phyloP scores from a whole-genome alignment of 2,113 vertebrate species.

The Beaufortia kweichowensis region DNA sequence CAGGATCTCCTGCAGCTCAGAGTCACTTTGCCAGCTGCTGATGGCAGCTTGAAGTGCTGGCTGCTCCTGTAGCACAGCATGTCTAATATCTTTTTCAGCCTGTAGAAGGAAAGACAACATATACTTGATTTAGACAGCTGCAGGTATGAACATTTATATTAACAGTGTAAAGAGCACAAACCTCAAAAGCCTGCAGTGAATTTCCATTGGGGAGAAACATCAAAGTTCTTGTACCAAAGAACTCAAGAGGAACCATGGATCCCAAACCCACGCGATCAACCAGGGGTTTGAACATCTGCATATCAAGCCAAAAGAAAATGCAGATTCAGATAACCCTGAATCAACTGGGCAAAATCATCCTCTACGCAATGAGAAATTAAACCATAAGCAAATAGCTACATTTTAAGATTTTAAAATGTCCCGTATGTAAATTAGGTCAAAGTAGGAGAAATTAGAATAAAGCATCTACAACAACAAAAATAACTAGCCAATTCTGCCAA shows the following conservation, averaged over 20 bases:
- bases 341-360: background rate
- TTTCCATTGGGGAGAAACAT: slow-evolving; percentile 88
- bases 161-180: slow-evolving; percentile 55
- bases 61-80: slow-evolving; percentile 84
- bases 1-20: slow-evolving; percentile 95
- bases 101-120: slow-evolving; percentile 63
- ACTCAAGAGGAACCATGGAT: slow-evolving; percentile 89
- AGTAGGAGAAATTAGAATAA: too few relatives aligned
- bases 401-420: too few relatives aligned
- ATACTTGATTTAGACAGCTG: background rate
- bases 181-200: slow-evolving; percentile 89
- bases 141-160: background rate
- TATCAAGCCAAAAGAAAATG: slow-evolving; percentile 12
- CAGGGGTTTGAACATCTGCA: slow-evolving; percentile 74
- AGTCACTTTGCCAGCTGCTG: slow-evolving; percentile 85
- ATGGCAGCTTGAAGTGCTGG: slow-evolving; percentile 83
- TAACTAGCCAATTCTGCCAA: too few relatives aligned
- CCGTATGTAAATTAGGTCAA: too few relatives aligned
- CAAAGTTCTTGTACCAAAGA: slow-evolving; percentile 86
- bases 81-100: slow-evolving; percentile 86
- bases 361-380: too few relatives aligned
- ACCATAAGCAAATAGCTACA: too few relatives aligned
- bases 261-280: slow-evolving; percentile 94
- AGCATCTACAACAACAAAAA: too few relatives aligned
- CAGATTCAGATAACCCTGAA: background rate